Conservation (phyloP, 2,888 invertebrate genomes). For the Drosophila conformis region DNA sequence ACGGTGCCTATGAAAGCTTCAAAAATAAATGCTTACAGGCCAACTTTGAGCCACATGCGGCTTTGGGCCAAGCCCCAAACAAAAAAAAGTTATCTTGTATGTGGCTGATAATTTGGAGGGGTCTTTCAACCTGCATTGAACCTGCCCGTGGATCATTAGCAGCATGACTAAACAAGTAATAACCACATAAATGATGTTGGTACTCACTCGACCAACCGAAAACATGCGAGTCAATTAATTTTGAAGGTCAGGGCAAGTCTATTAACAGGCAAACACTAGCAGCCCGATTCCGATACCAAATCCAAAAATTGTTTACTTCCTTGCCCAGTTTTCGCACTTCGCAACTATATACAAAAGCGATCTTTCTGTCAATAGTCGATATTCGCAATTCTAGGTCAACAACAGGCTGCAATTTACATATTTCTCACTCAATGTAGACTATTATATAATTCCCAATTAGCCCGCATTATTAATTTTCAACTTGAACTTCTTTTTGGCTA, state of each 20-base stretch:
- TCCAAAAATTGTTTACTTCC: slow-evolving; percentile 64
- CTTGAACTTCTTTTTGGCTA: slow-evolving; percentile 64
- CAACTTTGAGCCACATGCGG: slow-evolving; percentile 32
- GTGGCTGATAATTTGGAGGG: slow-evolving; percentile 20
- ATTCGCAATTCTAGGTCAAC: slow-evolving; percentile 67
- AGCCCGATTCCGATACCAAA: slow-evolving; percentile 24
- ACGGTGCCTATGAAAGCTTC: slow-evolving; percentile 49
- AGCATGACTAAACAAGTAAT: slow-evolving; percentile 66
- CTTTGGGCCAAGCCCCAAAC: slow-evolving; percentile 56
- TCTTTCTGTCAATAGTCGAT: slow-evolving; percentile 54
- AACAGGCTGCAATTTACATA: slow-evolving; percentile 66
- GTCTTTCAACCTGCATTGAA: slow-evolving; percentile 59
- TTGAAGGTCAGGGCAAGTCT: slow-evolving; percentile 72
- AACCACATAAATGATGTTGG: slow-evolving; percentile 56
- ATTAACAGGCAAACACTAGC: slow-evolving; percentile 53
- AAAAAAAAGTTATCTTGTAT: slow-evolving; percentile 21
- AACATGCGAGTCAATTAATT: slow-evolving; percentile 64
- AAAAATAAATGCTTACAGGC: slow-evolving; percentile 38
- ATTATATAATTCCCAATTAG: slow-evolving; percentile 68
- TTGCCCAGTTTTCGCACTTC: slow-evolving; percentile 68
- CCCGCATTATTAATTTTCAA: slow-evolving; percentile 72
- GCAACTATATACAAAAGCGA: slow-evolving; percentile 30
- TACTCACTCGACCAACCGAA: slow-evolving; percentile 28
- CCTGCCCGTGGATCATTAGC: slow-evolving; percentile 65
- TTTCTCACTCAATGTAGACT: slow-evolving; percentile 27